phyloP scores from a whole-genome alignment of 2,797 vertebrate species.

The Clarias pachynema region DNA sequence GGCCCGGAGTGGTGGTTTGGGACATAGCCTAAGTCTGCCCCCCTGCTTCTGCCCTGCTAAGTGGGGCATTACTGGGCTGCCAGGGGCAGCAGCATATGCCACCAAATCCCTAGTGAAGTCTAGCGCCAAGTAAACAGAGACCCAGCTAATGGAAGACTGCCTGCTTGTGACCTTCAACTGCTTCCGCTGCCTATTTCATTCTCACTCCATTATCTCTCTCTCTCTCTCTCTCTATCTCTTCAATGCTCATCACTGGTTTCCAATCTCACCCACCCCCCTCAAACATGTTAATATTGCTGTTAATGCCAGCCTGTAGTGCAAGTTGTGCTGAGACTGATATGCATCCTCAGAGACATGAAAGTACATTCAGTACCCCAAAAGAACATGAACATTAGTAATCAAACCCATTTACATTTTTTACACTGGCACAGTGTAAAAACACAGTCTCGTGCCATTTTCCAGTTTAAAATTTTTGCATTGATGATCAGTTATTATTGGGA shows the following conservation, averaged over 20 bases:
- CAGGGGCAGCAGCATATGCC: constrained; percentile 80
- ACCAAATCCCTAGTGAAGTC: constrained; percentile 76
- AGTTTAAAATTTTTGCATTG: neutral
- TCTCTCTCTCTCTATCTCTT: constrained; percentile 26
- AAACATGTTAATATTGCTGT: constrained; percentile 30
- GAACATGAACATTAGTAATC: neutral
- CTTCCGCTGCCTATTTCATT: constrained; percentile 54
- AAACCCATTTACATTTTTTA: constrained; percentile 29
- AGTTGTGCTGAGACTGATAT: constrained; percentile 26
- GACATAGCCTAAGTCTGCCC: constrained; percentile 73
- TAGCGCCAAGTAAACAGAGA: constrained; percentile 74
- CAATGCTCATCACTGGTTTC: constrained; percentile 1
- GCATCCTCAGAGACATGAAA: constrained; percentile 44
- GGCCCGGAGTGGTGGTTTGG: constrained; percentile 74
- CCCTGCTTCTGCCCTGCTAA: constrained; percentile 78
- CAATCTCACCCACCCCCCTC: neutral
- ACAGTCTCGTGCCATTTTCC: neutral
- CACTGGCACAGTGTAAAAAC: neutral
- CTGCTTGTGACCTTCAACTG: constrained; percentile 73
- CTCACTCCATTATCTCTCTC: constrained; percentile 23
- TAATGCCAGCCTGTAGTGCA: constrained; percentile 29
- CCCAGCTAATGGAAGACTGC: constrained; percentile 75
- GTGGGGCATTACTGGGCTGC: constrained; percentile 82
- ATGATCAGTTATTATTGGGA: neutral
- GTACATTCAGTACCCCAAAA: constrained; percentile 23